Conservation (phyloP, 1,140 invertebrate species). For the Monomorium pharaonis region DNA sequence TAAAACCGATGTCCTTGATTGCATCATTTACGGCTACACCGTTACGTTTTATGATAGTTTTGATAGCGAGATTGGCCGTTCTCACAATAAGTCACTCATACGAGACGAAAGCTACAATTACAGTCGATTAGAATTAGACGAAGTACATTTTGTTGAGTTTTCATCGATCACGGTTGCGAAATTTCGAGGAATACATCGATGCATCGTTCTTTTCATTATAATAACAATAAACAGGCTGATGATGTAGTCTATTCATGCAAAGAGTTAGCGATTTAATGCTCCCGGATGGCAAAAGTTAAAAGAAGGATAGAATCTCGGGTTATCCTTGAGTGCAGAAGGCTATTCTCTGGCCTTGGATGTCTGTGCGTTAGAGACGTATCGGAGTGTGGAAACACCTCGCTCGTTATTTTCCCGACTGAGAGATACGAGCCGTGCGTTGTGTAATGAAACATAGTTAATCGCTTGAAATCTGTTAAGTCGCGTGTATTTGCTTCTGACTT, state of each 20-base stretch:
- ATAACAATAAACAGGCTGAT: conserved; percentile 47
- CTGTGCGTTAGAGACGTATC: conserved; percentile 62
- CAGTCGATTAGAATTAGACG: background rate
- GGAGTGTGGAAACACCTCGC: conserved; percentile 61
- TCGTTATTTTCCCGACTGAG: conserved; percentile 67
- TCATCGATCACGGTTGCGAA: conserved; percentile 2
- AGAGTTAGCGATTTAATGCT: conserved; percentile 59
- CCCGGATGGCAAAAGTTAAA: conserved; percentile 56
- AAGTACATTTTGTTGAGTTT: background rate
- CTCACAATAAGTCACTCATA: conserved; percentile 31
- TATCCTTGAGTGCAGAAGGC: conserved; percentile 72
- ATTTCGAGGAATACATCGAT: conserved; percentile 39
- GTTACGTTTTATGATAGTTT: conserved; percentile 27
- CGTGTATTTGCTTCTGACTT: conserved; percentile 49
- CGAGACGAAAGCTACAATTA: conserved; percentile 29
- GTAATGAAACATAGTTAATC: conserved; percentile 62
- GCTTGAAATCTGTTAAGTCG: conserved; percentile 36
- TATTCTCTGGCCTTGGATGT: conserved; percentile 70
- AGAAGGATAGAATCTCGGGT: conserved; percentile 44
- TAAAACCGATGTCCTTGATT: conserved; percentile 31
- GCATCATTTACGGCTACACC: conserved; percentile 21
- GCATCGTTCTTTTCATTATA: conserved; percentile 62
- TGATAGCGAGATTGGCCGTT: conserved; percentile 13
- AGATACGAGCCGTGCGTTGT: conserved; percentile 56
- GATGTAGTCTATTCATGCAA: conserved; percentile 8